Conservation (phyloP, 2,797 vertebrate species). For the Propithecus deckenii region DNA sequence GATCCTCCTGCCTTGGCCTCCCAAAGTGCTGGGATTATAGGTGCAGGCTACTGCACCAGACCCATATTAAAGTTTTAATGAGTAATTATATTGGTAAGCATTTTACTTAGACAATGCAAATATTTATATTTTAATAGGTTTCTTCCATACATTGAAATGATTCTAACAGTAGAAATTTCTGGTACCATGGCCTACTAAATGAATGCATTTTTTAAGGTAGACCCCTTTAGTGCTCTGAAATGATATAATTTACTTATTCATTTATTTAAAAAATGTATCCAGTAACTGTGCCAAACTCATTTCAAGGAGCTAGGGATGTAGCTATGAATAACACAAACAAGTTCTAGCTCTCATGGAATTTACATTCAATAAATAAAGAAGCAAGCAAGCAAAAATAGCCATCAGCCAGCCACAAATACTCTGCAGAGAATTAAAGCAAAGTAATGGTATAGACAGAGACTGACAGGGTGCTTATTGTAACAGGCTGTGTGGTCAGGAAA, state of each 20-base stretch:
- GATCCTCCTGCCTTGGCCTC: not conserved
- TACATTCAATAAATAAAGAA: not conserved
- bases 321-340: not conserved
- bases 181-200: not conserved
- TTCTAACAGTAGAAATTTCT: conserved; percentile 15
- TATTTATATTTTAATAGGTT: not conserved
- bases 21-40: not conserved
- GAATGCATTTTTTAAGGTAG: not conserved
- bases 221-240: not conserved
- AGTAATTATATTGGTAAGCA: not conserved
- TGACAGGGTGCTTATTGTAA: not conserved
- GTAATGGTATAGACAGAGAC: not conserved
- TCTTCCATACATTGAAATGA: not conserved
- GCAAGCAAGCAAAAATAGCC: not conserved
- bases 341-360: not conserved
- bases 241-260: conserved; percentile 7
- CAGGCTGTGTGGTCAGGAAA: not conserved
- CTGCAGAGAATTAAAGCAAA: not conserved
- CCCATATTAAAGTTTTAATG: not conserved
- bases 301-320: not conserved
- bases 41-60: not conserved
- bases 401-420: not conserved
- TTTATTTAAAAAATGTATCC: not conserved
- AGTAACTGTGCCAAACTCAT: not conserved
- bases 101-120: not conserved